A percentile compares a stretch with the other conserved stretches of the same genome.
Conservation (phyloP, 1,140 invertebrate species). For the Tribolium castaneum region DNA sequence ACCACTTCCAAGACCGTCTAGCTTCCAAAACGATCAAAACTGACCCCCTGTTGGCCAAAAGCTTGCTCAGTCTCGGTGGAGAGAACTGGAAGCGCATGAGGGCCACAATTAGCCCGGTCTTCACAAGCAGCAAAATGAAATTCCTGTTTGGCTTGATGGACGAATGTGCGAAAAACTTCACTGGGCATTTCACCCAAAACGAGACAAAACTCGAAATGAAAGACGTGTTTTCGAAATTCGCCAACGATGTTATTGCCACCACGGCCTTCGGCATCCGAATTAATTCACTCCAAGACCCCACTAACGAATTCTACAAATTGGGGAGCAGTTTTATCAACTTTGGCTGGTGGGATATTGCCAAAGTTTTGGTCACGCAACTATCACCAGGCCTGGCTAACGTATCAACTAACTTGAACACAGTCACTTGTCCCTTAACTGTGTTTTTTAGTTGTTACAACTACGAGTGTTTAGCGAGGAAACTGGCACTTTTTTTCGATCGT, state of each 20-base stretch:
- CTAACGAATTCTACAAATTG: slow-evolving; percentile 65
- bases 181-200: slow-evolving; percentile 56
- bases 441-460: slow-evolving; percentile 58
- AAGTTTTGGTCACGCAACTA: slow-evolving; percentile 41
- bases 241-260: slow-evolving; percentile 49
- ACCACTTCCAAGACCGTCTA: slow-evolving; percentile 60
- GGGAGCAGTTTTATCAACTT: slow-evolving; percentile 56
- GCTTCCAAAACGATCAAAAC: slow-evolving; percentile 52
- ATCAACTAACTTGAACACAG: slow-evolving; percentile 61
- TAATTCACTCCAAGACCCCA: slow-evolving; percentile 62
- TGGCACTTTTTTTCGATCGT: slow-evolving; percentile 51
- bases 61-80: slow-evolving; percentile 53
- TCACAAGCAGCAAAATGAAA: slow-evolving; percentile 64
- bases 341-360: slow-evolving; percentile 12
- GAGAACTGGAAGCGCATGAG: slow-evolving; percentile 63
- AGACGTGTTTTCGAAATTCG: slow-evolving; percentile 41
- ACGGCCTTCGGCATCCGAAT: slow-evolving; percentile 63
- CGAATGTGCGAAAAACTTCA: slow-evolving; percentile 58
- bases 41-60: slow-evolving; percentile 67
- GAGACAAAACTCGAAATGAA: slow-evolving; percentile 51
- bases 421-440: slow-evolving; percentile 57
- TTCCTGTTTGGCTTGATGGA: slow-evolving; percentile 59
- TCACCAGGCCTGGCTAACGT: slow-evolving; percentile 43
- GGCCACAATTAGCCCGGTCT: slow-evolving; percentile 62
- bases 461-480: slow-evolving; percentile 59